A percentile compares a stretch with the other conserved stretches of the same genome.
Conservation (phyloP, 2,888 invertebrate species). For the Quadroppia sp. region DNA sequence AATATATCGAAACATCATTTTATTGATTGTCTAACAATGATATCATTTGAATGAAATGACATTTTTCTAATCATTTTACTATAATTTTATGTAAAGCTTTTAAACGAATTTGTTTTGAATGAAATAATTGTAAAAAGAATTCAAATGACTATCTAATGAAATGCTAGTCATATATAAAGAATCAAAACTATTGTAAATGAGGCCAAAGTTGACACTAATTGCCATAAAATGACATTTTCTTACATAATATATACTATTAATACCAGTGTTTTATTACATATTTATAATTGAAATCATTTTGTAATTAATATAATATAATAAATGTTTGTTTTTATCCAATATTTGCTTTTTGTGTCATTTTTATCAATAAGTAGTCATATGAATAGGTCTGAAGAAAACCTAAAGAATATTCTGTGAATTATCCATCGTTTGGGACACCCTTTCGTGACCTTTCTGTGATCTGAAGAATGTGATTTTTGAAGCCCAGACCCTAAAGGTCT, state of each 20-base stretch:
- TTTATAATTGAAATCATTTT: too few species aligned
- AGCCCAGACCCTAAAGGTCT: too few species aligned
- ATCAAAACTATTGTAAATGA: conserved; percentile 15
- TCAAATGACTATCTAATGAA: conserved; percentile 4
- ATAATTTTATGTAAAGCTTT: neutral
- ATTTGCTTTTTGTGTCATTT: too few species aligned
- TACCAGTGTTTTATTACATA: neutral
- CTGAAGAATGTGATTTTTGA: too few species aligned
- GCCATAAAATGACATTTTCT: neutral
- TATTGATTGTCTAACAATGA: neutral
- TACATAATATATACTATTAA: neutral
- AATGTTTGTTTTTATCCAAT: too few species aligned
- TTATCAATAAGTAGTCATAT: too few species aligned
- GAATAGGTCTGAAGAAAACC: too few species aligned
- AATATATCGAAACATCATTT: neutral
- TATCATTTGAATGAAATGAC: neutral
- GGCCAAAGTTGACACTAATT: conserved; percentile 10
- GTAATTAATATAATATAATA: too few species aligned
- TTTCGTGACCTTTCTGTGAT: too few species aligned
- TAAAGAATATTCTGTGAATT: too few species aligned
- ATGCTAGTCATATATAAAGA: neutral
- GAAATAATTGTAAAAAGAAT: neutral
- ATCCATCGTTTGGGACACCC: too few species aligned
- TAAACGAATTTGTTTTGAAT: neutral
- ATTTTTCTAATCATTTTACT: neutral